Conservation (phyloP, 2,113 vertebrate genomes). For the Falcunculus frontatus region DNA sequence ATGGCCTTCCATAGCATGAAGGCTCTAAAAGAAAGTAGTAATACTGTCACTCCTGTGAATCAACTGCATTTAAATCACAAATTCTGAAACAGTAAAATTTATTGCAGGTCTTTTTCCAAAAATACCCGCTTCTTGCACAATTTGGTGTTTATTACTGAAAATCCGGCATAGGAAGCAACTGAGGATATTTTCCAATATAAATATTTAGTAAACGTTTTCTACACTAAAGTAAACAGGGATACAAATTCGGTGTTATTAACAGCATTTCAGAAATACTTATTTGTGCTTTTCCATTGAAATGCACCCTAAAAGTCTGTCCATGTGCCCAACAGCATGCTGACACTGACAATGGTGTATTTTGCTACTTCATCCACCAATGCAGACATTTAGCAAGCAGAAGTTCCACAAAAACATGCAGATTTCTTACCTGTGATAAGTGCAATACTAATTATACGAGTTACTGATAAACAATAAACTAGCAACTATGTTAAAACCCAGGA, state of each 20-base stretch:
- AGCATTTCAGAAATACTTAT: neutral
- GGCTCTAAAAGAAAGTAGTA: constrained; percentile 72
- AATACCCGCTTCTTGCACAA: neutral
- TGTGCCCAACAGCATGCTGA: neutral
- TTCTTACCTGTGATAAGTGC: neutral
- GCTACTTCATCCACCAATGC: neutral
- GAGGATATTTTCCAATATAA: neutral
- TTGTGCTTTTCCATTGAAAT: neutral
- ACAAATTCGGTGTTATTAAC: neutral
- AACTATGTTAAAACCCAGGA: neutral
- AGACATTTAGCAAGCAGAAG: neutral
- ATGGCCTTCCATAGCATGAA: constrained; percentile 95
- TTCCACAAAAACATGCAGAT: neutral
- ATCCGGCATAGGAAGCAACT: neutral
- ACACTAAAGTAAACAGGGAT: neutral
- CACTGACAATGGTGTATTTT: neutral
- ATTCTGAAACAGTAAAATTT: neutral
- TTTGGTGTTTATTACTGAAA: neutral
- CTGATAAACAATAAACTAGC: neutral
- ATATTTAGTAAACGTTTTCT: neutral
- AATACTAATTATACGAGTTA: neutral
- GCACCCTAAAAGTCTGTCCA: neutral
- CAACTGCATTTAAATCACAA: neutral
- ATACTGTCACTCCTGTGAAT: neutral
- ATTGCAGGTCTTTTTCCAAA: neutral